Conservation (phyloP, 2,113 vertebrate genomes). For the Tautogolabrus adspersus region DNA sequence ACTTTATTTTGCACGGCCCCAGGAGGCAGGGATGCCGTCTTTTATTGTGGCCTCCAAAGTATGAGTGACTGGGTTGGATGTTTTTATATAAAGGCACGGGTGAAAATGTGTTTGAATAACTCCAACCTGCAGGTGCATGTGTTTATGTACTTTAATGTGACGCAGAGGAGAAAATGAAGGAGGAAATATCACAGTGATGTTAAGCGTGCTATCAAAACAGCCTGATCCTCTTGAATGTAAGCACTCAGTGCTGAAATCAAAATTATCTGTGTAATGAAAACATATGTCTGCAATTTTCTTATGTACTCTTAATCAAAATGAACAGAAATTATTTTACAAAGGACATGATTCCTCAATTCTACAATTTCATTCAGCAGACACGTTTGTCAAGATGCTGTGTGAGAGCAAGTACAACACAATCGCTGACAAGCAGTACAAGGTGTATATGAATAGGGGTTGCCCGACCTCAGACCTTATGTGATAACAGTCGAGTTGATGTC, state of each 20-base stretch:
- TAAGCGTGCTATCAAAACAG: not conserved
- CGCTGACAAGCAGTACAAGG: too few species aligned
- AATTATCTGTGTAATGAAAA: not conserved
- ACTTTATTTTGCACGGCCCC: constrained; percentile 16
- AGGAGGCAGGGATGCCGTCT: constrained; percentile 10
- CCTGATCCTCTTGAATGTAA: not conserved
- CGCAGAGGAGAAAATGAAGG: not conserved
- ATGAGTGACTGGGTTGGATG: not conserved
- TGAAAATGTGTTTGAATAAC: not conserved
- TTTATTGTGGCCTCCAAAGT: constrained; percentile 3
- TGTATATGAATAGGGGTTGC: too few species aligned
- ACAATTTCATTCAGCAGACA: too few species aligned
- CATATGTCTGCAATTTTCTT: not conserved
- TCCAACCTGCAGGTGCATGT: not conserved
- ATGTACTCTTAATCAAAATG: too few species aligned
- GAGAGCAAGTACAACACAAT: too few species aligned
- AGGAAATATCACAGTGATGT: not conserved
- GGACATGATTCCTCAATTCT: too few species aligned
- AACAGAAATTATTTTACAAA: too few species aligned
- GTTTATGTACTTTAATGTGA: constrained; percentile 5
- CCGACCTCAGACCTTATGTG: too few species aligned
- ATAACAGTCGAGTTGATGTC: too few species aligned
- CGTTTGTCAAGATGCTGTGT: too few species aligned
- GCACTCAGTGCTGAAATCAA: not conserved
- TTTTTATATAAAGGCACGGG: not conserved